Conservation (phyloP, 1,140 invertebrate genomes). For the Conopomorpha cramerella region DNA sequence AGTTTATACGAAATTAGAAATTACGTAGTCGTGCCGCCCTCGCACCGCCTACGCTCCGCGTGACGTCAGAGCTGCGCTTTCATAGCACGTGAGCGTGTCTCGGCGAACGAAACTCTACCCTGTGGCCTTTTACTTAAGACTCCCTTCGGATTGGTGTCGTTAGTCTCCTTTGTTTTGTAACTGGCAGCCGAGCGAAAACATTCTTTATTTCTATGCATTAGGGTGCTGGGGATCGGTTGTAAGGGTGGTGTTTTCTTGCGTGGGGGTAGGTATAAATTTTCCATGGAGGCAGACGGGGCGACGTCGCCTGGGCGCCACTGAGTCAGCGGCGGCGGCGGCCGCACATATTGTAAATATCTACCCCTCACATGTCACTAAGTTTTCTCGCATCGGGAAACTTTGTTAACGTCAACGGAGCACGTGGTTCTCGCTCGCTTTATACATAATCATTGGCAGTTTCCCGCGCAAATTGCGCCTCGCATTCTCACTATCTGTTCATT, state of each 20-base stretch:
- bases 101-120: no score
- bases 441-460: conserved; percentile 37
- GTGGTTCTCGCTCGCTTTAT: conserved; percentile 42
- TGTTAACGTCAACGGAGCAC: conserved; percentile 56
- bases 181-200: conserved; percentile 14
- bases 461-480: conserved; percentile 16
- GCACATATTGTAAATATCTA: conserved; percentile 54
- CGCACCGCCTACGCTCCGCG: conserved; percentile 14
- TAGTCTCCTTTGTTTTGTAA: conserved; percentile 43
- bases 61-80: conserved; percentile 42
- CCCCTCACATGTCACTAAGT: conserved; percentile 58
- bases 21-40: conserved; percentile 8
- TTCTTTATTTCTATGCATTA: conserved; percentile 22
- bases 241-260: conserved; percentile 32
- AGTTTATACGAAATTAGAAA: neutral
- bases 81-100: conserved; percentile 45
- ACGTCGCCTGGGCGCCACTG: conserved; percentile 54
- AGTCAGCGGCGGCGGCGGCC: conserved; percentile 22
- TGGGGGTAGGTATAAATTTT: conserved; percentile 59
- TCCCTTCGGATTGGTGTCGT: conserved; percentile 49
- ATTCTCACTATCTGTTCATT: no score
- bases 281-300: conserved; percentile 52
- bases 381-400: conserved; percentile 56
- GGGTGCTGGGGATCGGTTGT: conserved; percentile 16
- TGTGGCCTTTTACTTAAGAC: no score